Percentiles rank a stretch among this genome's conserved stretches.
Evolutionary conservation across 2,797 vertebrate genomes (phyloP).

Genomic region (Rhabdomys pumilio): DNA sequence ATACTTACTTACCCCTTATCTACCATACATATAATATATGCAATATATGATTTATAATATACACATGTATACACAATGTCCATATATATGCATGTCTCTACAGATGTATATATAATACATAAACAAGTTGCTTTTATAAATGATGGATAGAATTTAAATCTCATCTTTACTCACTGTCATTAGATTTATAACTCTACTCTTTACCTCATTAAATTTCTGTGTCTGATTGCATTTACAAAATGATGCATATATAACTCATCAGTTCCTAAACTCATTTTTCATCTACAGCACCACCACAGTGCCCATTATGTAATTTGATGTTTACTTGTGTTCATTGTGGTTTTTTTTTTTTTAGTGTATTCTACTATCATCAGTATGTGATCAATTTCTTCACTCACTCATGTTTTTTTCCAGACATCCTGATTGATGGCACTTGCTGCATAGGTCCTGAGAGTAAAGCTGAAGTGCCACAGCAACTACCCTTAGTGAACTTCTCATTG

Average conservation of each 20-base stretch:
- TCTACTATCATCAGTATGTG: background rate
- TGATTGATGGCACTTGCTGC: background rate
- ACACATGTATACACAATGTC: no score
- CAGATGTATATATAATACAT: background rate
- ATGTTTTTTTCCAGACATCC: background rate
- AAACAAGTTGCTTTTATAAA: background rate
- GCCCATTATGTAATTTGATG: background rate
- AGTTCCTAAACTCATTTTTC: background rate
- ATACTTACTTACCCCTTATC: background rate
- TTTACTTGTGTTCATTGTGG: background rate
- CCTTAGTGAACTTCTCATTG: background rate
- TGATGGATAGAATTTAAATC: background rate
- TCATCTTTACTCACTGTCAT: background rate
- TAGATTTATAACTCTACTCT: background rate
- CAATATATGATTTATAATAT: no score
- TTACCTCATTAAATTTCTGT: background rate
- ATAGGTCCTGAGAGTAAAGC: background rate
- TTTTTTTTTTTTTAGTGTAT: background rate
- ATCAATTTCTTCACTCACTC: background rate
- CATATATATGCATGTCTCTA: background rate
- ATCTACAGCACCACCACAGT: fast-evolving
- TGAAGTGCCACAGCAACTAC: background rate
- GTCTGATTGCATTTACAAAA: background rate
- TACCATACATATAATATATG: background rate
- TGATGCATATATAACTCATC: background rate